These are phyloP conservation scores for Dendroctonus valens DNA, from an alignment of 1,140 invertebrate species.

Conservation along the genomic window DNA sequence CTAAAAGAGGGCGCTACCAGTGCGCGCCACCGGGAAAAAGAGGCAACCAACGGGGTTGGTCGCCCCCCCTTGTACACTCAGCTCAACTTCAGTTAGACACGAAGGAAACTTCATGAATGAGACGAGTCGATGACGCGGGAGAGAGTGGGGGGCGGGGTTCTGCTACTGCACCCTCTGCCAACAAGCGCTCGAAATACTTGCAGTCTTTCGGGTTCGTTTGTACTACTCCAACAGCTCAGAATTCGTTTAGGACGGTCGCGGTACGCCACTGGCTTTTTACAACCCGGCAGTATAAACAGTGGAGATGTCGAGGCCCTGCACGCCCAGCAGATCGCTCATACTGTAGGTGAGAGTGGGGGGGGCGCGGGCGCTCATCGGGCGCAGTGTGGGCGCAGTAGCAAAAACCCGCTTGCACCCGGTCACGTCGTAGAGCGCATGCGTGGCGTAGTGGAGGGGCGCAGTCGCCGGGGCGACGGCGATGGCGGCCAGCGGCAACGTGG, in stretches of 20 bases:
- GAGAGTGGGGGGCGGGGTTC: conserved; percentile 14
- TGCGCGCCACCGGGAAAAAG: too few species aligned
- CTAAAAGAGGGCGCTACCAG: too few species aligned
- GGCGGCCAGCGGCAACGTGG: conserved; percentile 44
- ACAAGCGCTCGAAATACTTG: too few species aligned
- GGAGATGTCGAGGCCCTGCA: conserved; percentile 63
- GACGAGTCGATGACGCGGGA: conserved; percentile 12
- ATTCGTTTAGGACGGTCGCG: too few species aligned
- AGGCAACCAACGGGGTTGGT: background rate
- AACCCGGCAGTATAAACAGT: conserved; percentile 58
- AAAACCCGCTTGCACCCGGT: conserved; percentile 54
- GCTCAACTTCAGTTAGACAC: conserved; percentile 32
- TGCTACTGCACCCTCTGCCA: conserved; percentile 4
- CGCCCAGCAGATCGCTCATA: conserved; percentile 66
- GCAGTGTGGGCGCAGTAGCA: conserved; percentile 50
- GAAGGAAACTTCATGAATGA: conserved; percentile 39
- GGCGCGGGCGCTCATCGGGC: conserved; percentile 40
- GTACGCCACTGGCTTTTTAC: conserved; percentile 3
- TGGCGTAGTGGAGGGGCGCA: conserved; percentile 45
- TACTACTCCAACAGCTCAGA: too few species aligned
- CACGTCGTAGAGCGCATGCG: conserved; percentile 55
- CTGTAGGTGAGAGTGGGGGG: conserved; percentile 62
- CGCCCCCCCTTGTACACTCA: conserved; percentile 29
- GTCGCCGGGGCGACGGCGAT: conserved; percentile 47
- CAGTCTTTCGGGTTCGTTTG: too few species aligned